phyloP scores from a whole-genome alignment of 2,797 vertebrate species.

The Fistularia tabacaria region DNA sequence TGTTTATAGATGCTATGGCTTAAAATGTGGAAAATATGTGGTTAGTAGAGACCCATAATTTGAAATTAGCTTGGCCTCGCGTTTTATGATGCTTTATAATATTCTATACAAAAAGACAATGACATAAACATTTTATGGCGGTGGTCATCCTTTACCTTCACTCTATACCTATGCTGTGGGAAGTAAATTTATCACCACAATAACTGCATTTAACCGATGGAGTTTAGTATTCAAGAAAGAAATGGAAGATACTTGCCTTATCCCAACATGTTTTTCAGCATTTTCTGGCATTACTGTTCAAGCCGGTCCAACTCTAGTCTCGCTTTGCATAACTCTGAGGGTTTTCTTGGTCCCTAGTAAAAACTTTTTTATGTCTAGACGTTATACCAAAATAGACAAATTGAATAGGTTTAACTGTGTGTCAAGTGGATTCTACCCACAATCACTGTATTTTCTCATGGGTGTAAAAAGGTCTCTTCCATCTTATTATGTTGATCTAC shows the following conservation, averaged over 20 bases:
- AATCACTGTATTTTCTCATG: conserved; percentile 56
- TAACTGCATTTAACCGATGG: conserved; percentile 48
- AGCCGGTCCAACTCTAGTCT: conserved; percentile 21
- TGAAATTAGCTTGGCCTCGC: conserved; percentile 65
- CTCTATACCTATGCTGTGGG: conserved; percentile 39
- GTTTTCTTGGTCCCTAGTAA: conserved; percentile 59
- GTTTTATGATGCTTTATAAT: conserved; percentile 72
- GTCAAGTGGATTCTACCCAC: conserved; percentile 40
- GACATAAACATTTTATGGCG: conserved; percentile 74
- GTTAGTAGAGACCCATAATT: conserved; percentile 51
- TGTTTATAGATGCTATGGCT: conserved; percentile 64
- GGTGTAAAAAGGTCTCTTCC: conserved; percentile 26
- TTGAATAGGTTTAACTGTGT: conserved; percentile 50
- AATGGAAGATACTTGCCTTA: conserved; percentile 30
- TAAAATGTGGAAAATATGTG: conserved; percentile 64
- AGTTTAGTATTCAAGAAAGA: conserved; percentile 57
- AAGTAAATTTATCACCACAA: conserved; percentile 61
- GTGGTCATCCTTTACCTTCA: conserved; percentile 64
- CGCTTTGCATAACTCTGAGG: conserved; percentile 44
- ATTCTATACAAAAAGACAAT: conserved; percentile 73
- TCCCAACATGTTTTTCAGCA: conserved; percentile 4
- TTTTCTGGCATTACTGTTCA: conserved; percentile 13
- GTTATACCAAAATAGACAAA: conserved; percentile 60
- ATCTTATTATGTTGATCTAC: conserved; percentile 34
- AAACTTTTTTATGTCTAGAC: conserved; percentile 71